Base-by-base conservation (phyloP, 2,113 vertebrate species). In the Notechis scutatus region DNA sequence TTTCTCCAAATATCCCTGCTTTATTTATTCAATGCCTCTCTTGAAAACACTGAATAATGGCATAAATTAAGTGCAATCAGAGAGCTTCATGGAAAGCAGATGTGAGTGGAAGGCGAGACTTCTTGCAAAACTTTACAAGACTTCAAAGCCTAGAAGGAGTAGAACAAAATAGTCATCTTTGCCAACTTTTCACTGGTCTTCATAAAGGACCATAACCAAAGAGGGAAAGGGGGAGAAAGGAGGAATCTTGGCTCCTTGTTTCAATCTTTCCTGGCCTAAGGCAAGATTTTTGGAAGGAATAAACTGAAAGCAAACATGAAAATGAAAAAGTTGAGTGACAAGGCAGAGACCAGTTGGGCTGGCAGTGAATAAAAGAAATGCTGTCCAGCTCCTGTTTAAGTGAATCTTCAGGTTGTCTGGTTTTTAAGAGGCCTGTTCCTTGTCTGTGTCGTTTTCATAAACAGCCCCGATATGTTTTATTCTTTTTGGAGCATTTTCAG, bases 41-140 rank as follows among this genome's bases (percentile, higher is more conserved):
- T 95, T 95, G 95, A 96, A 97, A 96, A 96, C 94, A 92, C 96
- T 97, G 95, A 92, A 90, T 61, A 90, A 90, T 96, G 95, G 96
- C 96, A 97, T 96, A 96, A 97, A 97, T 95, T 94, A 96, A 97
- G 93, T 95, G 96, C 11, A 88, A 96, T 96, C 69, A 94, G 95
- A 95, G 94, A 94, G 94, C 91, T 97, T 97, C 96, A 97, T 97
- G 94, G 94, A 95, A 97, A 97, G 96, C 97, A 97, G 97, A 97
- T 97, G 97, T 96, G 95, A 94, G 90, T 95, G 94, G 95, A 96
- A 96, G 95, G 95, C 90, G 88, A 96, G 89, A 95, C 93, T 96
- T 95, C 95, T 96, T 96, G 95, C 93, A 94, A 95, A 94, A 93
- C 96, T 96, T 96, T 94, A 91, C 57, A 57, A 61, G 47, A 96